These are phyloP conservation scores for Petrolisthes cinctipes DNA, from an alignment of 2,888 invertebrate species.

Conservation along the genomic window DNA sequence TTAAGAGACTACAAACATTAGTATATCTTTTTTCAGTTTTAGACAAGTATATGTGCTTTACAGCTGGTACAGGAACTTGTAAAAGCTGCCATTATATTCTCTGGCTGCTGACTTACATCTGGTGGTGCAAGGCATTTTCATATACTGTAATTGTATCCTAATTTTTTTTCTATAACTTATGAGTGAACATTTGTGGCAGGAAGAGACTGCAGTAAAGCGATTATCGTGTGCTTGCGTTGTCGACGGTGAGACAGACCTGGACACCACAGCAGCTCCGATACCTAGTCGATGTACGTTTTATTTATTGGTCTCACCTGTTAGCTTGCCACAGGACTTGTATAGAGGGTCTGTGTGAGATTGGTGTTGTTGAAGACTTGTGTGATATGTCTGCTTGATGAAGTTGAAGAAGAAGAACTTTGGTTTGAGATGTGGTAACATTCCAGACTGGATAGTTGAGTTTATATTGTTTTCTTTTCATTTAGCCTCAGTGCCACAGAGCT, in stretches of 20 bases:
- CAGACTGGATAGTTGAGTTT: slow-evolving; percentile 20
- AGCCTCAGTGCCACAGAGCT: slow-evolving; percentile 60
- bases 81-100: neutral
- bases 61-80: neutral
- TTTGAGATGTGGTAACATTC: slow-evolving; percentile 53
- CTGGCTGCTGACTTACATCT: slow-evolving; percentile 15
- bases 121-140: slow-evolving; percentile 52
- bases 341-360: slow-evolving; percentile 45
- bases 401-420: slow-evolving; percentile 28
- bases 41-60: neutral
- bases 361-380: slow-evolving; percentile 49
- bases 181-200: slow-evolving; percentile 17
- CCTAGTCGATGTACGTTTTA: slow-evolving; percentile 58
- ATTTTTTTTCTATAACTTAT: slow-evolving; percentile 15
- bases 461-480: slow-evolving; percentile 21
- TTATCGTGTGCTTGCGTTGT: slow-evolving; percentile 11
- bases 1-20: neutral
- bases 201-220: slow-evolving; percentile 21
- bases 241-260: slow-evolving; percentile 28
- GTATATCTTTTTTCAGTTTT: neutral
- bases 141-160: slow-evolving; percentile 26
- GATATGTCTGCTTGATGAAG: slow-evolving; percentile 26
- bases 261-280: slow-evolving; percentile 41
- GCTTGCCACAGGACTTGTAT: slow-evolving; percentile 40
- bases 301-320: slow-evolving; percentile 56